Evolutionary conservation across 2,113 vertebrate genomes (phyloP).

Genomic region (Gracilinanus agilis): DNA sequence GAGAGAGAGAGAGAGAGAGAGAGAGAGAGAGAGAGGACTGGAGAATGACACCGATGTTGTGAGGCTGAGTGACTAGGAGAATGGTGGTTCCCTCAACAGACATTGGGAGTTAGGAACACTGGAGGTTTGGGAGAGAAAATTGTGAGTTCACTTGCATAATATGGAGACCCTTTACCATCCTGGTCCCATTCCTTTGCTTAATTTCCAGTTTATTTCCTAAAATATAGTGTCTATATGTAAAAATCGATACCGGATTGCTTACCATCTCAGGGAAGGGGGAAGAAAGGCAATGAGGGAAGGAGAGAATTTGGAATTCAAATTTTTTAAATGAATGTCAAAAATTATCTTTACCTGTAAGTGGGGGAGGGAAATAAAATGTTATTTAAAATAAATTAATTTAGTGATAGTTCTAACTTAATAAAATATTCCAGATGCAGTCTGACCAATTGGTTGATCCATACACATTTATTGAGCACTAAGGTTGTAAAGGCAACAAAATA

Average conservation of each 20-base stretch:
- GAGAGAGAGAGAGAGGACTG: background rate
- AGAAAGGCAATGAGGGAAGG: too few species aligned
- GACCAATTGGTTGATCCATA: background rate
- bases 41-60: background rate
- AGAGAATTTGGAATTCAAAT: too few species aligned
- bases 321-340: too few species aligned
- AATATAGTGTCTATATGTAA: background rate
- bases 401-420: background rate
- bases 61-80: background rate
- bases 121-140: background rate
- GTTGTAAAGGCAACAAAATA: background rate
- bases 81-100: background rate
- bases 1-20: too few species aligned
- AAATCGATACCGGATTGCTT: too few species aligned
- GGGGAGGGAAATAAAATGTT: too few species aligned
- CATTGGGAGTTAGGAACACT: background rate
- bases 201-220: background rate
- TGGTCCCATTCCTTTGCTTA: background rate
- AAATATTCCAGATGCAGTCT: background rate
- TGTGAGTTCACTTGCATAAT: background rate
- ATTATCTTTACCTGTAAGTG: too few species aligned
- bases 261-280: too few species aligned
- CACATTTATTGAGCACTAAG: background rate
- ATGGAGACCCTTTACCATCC: background rate
- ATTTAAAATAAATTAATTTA: too few species aligned